Percentiles rank a stretch among this genome's conserved stretches.
Evolutionary conservation across 1,140 invertebrate genomes (phyloP).

Genomic region (Papilio dardanus): DNA sequence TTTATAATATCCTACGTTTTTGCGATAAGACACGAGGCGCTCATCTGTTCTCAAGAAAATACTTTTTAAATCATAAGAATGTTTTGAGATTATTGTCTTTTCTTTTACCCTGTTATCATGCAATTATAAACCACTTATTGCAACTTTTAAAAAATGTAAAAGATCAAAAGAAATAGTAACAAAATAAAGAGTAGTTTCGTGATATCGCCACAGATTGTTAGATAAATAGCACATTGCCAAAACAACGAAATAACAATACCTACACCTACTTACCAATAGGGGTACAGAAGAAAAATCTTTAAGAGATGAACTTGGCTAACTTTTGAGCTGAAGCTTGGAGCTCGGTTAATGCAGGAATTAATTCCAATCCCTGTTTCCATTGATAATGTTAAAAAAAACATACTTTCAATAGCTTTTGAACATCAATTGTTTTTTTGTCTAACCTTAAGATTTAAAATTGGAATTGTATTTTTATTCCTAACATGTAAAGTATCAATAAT

Average conservation of each 20-base stretch:
- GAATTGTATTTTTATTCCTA: background rate
- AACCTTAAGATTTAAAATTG: background rate
- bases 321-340: no score
- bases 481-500: background rate
- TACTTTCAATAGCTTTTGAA: background rate
- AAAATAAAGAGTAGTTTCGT: no score
- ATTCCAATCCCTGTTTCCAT: background rate
- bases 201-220: no score
- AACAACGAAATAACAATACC: no score
- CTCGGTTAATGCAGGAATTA: no score
- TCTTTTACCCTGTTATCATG: background rate
- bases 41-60: conserved; percentile 66
- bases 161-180: no score
- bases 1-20: conserved; percentile 80
- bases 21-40: conserved; percentile 70
- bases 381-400: no score
- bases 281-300: no score
- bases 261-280: no score
- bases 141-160: background rate
- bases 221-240: no score
- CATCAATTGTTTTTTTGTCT: background rate
- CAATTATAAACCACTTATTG: background rate
- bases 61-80: conserved; percentile 60
- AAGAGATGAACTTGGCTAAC: no score
- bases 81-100: conserved; percentile 36